Base-by-base conservation (phyloP, 2,113 vertebrate genomes). In the Malurus cyaneus region DNA sequence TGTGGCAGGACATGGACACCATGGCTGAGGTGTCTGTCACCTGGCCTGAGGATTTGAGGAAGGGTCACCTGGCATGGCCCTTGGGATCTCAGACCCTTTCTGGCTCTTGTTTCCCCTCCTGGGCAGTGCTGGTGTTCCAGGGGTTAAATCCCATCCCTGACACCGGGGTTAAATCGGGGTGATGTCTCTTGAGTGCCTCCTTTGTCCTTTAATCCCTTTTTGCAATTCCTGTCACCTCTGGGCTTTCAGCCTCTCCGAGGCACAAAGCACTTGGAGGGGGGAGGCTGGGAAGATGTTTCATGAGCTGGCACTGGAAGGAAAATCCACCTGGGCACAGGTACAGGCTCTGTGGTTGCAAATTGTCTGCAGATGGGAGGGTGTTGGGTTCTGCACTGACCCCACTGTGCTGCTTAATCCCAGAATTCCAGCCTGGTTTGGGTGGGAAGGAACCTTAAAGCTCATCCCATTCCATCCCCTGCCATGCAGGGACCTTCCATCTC, bases 191-290 rank as follows among this genome's bases (percentile, higher is more conserved):
- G 18, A 44, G 46, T 7, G 39, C 54, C 9, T 69, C 60, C 76
- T 88, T 91, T 92, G 87, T 73, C 73, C 65, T 29, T 29, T 89
- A 86, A 93, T 94, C 88, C 87, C 47, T 19, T 47, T 86, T 74
- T 96, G 87, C 84, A 89, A 91, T 92, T 87, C 86, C 2, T 39
- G 39, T 28, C 28, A 26, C 86, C 60, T 59, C 86, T 69, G 56
- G 18, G 34, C 21, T 72, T 82, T 52, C 19, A 41, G 52, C 69
- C 65, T 46, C 56, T 84, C 56, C 26, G 0, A 26, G 61, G 62
- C 82, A 29, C 52, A 12, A 5, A 32, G 24, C 17, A 0, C 54
- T 21, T 0, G 11, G 18, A n/a, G 54, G 28, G 89, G 72, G 66
- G 31, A 84, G 50, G 11, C 4, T 1, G 47, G 2, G 28, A 61